Conservation (phyloP, 1,140 invertebrate species). For the Adoxophyes honmai region DNA sequence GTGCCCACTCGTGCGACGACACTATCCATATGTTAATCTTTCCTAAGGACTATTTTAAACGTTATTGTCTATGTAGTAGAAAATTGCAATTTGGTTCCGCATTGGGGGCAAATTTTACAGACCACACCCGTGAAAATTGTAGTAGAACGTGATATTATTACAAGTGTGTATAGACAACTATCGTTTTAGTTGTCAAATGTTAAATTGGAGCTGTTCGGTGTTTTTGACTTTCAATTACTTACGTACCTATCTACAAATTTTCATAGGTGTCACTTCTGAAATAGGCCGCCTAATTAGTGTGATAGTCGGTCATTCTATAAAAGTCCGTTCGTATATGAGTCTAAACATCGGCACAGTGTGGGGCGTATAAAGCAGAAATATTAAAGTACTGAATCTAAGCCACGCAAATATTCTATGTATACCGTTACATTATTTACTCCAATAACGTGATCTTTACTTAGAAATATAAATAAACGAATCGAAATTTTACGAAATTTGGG, state of each 20-base stretch:
- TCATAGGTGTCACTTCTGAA: too few species aligned
- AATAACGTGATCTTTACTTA: conserved; percentile 8
- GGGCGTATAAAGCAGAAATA: neutral
- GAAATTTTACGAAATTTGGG: conserved; percentile 2
- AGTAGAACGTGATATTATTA: too few species aligned
- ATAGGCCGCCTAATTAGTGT: too few species aligned
- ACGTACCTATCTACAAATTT: too few species aligned
- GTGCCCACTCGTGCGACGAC: conserved; percentile 1
- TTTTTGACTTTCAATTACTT: too few species aligned
- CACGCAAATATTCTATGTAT: conserved; percentile 1
- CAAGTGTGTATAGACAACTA: too few species aligned
- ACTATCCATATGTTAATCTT: neutral
- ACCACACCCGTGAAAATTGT: too few species aligned
- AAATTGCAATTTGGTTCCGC: neutral
- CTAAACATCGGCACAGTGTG: too few species aligned
- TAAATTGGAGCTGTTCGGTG: too few species aligned
- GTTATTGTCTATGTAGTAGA: conserved; percentile 13
- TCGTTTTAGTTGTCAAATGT: too few species aligned
- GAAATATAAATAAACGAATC: neutral
- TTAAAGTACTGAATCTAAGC: conserved; percentile 3
- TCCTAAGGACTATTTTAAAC: conserved; percentile 1
- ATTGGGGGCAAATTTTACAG: too few species aligned
- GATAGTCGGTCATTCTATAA: neutral
- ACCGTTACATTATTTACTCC: neutral
- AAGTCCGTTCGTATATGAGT: neutral